Base-by-base conservation (phyloP, 2,888 invertebrate species). In the Dexiosoma caninum region DNA sequence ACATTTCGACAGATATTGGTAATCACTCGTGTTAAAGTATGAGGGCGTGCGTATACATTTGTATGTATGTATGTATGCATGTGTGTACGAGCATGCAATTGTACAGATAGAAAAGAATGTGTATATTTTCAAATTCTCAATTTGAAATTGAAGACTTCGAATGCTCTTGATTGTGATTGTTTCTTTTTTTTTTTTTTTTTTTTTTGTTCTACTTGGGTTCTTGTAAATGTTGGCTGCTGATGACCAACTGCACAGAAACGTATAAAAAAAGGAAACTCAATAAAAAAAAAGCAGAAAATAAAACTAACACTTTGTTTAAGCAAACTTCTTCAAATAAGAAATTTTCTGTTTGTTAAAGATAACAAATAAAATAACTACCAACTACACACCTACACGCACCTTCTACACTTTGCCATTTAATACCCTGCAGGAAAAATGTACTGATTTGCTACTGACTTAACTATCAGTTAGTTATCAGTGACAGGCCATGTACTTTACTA, bases 61-160 rank as follows among this genome's bases (percentile, higher is more conserved):
- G 21, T 27, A 2, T 12, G 32, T 67, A 42, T 51, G 21, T n/a
- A 14, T 21, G 10, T 30, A 8, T 40, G 16, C 19, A 12, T 51
- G 32, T 19, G 30, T 62, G 14, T 55, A 32, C 44, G 14, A 21
- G 10, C 19, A 10, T 9, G 19, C 9, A 44, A 9, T n/a, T 1
- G 16, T 42, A 8, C 8, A 44, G 19, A 44, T 19, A 44, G 16
- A 44, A 44, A 19, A 10, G n/a, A n/a, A n/a, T n/a, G 8, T 40
- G 37, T 67, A 37, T 37, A 2, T 46, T 46, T 60, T 44, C 12
- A 35, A 62, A 67, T 66, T 81, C 75, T 75, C 83, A 83, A 84
- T 83, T 78, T 62, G 78, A 83, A 83, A 82, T 83, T 82, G 83
- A 83, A 81, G 83, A 82, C 78, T 83, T 80, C 76, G 75, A 82